phyloP scores from a whole-genome alignment of 2,888 invertebrate genomes.

The Entomobrya proxima region DNA sequence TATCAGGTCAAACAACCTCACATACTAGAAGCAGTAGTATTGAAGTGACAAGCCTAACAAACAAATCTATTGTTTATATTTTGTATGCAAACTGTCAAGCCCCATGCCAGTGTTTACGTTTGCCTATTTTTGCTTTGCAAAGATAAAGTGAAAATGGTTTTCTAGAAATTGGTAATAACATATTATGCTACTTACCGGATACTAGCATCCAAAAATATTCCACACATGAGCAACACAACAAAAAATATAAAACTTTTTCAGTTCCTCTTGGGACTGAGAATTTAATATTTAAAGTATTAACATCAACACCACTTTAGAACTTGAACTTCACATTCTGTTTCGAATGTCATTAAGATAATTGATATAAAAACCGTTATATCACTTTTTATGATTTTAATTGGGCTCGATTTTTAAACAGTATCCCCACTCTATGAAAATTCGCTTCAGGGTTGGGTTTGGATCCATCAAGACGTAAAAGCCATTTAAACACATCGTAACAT shows the following conservation, averaged over 20 bases:
- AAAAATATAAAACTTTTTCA: no score
- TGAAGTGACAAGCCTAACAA: background rate
- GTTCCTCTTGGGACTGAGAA: no score
- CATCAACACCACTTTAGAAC: background rate
- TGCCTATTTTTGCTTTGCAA: no score
- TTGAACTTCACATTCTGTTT: background rate
- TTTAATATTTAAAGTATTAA: no score
- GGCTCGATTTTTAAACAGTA: background rate
- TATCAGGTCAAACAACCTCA: constrained; percentile 53
- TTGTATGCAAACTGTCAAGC: background rate
- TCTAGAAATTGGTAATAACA: no score
- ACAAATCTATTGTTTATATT: background rate
- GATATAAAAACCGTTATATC: background rate
- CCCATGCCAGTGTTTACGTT: background rate
- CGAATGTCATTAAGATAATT: constrained; percentile 9
- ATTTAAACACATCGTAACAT: no score
- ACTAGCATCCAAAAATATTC: no score
- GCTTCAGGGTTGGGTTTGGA: no score
- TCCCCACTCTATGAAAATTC: background rate
- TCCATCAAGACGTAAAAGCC: no score
- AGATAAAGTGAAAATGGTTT: no score
- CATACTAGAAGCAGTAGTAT: background rate
- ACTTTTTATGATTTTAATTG: constrained; percentile 12
- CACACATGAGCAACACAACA: no score
- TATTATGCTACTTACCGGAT: no score